These are phyloP conservation scores for Nannobrachium achirus DNA, from an alignment of 2,113 vertebrate genomes.

Conservation along the genomic window DNA sequence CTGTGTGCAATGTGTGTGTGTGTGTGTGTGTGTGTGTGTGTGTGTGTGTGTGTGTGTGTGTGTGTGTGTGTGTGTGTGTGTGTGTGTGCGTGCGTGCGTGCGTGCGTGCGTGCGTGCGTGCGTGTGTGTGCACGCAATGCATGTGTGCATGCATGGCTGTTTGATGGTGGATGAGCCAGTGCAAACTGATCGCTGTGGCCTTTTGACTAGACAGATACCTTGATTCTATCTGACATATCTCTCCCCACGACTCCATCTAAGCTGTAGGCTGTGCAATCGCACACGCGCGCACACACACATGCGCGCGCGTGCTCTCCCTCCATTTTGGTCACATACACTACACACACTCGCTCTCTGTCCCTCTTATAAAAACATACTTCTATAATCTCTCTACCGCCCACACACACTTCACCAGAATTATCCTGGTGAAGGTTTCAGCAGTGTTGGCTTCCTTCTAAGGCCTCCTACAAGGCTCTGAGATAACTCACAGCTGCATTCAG, in stretches of 20 bases:
- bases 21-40: slow-evolving; percentile 6
- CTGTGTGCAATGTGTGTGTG: neutral
- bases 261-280: neutral
- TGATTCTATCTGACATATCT: slow-evolving; percentile 32
- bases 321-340: slow-evolving; percentile 5
- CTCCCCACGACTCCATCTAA: slow-evolving; percentile 18
- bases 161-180: slow-evolving; percentile 60
- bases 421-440: slow-evolving; percentile 31
- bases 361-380: too few relatives aligned
- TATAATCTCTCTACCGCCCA: neutral
- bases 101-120: neutral
- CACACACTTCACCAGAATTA: neutral
- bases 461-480: neutral
- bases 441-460: neutral
- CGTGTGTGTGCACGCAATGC: neutral
- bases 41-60: slow-evolving; percentile 1
- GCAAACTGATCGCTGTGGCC: slow-evolving; percentile 45
- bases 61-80: neutral
- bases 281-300: neutral
- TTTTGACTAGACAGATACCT: slow-evolving; percentile 43
- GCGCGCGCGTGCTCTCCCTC: neutral
- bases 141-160: slow-evolving; percentile 7
- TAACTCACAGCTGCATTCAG: neutral
- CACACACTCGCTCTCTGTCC: neutral
- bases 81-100: neutral